Evolutionary conservation across 1,140 invertebrate genomes (phyloP).

Genomic region (Lasioglossum albipes): DNA sequence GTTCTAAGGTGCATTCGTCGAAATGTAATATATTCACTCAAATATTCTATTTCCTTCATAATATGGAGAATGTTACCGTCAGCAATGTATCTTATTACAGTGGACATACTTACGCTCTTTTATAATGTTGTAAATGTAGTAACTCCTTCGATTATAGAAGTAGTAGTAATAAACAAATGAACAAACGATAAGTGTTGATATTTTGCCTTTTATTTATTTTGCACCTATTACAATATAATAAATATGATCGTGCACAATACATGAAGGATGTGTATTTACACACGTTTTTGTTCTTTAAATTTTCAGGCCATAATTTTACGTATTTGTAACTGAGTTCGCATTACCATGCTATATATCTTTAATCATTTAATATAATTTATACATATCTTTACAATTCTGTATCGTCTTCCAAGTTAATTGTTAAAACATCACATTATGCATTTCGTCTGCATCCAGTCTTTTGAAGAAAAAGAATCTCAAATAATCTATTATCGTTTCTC

Average conservation of each 20-base stretch:
- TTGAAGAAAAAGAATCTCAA: conserved; percentile 63
- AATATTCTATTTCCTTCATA: conserved; percentile 4
- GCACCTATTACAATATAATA: conserved; percentile 76
- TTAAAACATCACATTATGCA: conserved; percentile 66
- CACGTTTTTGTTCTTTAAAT: conserved; percentile 59
- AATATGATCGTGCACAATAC: conserved; percentile 74
- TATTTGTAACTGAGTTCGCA: conserved; percentile 65
- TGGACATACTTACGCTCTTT: conserved; percentile 12
- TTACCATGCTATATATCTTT: conserved; percentile 49
- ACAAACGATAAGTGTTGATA: conserved; percentile 37
- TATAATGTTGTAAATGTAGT: too few species aligned
- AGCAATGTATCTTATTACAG: conserved; percentile 38
- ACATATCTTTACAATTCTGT: conserved; percentile 67
- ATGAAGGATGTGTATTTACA: conserved; percentile 74
- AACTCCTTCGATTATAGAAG: too few species aligned
- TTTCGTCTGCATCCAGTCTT: conserved; percentile 65
- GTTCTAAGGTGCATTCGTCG: neutral
- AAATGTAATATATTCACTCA: neutral
- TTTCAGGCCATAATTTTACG: conserved; percentile 75
- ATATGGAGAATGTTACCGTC: conserved; percentile 15
- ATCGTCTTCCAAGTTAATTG: conserved; percentile 39
- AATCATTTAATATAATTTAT: conserved; percentile 64
- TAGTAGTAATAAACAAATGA: neutral
- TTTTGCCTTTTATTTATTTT: conserved; percentile 72
- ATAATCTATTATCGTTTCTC: conserved; percentile 60